Evolutionary conservation across 1,140 invertebrate genomes (phyloP).

Genomic region (Cyclargus thomasi): DNA sequence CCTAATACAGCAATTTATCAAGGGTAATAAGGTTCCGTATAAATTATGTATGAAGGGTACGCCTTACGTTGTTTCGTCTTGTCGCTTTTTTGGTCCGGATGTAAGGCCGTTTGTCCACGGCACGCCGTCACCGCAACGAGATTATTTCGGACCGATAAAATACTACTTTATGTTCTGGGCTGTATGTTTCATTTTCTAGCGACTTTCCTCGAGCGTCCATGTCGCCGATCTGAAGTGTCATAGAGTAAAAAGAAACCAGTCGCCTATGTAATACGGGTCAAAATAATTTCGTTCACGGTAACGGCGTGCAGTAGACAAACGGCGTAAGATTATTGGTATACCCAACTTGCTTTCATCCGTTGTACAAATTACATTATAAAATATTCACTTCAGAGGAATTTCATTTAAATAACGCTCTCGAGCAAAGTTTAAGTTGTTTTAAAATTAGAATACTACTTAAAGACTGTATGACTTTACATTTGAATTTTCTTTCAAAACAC

Average conservation of each 20-base stretch:
- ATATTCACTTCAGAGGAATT: neutral
- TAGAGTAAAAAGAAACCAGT: too few species aligned
- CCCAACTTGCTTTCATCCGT: neutral
- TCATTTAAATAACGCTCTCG: neutral
- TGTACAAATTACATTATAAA: conserved; percentile 14
- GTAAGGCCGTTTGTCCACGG: too few species aligned
- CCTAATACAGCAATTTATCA: neutral
- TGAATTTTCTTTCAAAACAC: neutral
- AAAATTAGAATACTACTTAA: neutral
- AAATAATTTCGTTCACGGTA: too few species aligned
- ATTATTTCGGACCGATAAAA: too few species aligned
- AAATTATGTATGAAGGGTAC: conserved; percentile 18
- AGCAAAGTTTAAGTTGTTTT: neutral
- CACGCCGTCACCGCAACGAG: too few species aligned
- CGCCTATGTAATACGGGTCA: too few species aligned
- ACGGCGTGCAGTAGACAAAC: too few species aligned
- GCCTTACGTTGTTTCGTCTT: conserved; percentile 4
- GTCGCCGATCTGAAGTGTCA: too few species aligned
- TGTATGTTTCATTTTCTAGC: too few species aligned
- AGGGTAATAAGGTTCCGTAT: conserved; percentile 16
- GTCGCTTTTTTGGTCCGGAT: neutral
- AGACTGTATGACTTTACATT: neutral
- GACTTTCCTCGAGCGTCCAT: too few species aligned
- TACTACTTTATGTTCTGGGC: too few species aligned
- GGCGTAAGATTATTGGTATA: conserved; percentile 1